Percentiles rank a stretch among this genome's conserved stretches.
Conservation (phyloP, 2,113 vertebrate genomes). For the Aix galericulata region DNA sequence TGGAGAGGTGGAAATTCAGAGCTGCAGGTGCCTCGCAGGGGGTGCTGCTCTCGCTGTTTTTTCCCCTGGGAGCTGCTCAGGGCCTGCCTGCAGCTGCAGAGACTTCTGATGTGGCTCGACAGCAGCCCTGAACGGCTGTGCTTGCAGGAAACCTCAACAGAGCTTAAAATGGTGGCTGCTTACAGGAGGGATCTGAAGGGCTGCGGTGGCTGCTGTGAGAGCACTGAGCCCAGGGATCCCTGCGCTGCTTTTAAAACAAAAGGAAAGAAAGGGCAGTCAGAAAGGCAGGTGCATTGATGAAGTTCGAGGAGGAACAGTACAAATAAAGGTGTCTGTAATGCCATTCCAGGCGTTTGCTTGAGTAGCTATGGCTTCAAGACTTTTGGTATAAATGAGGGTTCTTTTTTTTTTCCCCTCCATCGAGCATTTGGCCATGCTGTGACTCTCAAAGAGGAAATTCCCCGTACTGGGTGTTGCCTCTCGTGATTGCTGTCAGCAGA, state of each 20-base stretch:
- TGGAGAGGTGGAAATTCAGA: accelerated
- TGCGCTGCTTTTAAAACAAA: background rate
- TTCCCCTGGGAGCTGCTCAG: background rate
- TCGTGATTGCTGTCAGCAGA: background rate
- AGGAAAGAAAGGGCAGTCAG: background rate
- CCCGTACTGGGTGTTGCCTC: background rate
- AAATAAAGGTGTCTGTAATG: background rate
- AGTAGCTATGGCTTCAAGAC: background rate
- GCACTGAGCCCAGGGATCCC: too few relatives aligned
- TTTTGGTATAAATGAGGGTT: too few relatives aligned
- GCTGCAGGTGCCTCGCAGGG: accelerated
- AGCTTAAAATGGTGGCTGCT: background rate
- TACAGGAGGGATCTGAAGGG: too few relatives aligned
- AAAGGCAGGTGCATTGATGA: accelerated
- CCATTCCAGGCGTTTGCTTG: background rate
- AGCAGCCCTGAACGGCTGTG: background rate
- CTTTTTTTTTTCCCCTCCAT: too few relatives aligned
- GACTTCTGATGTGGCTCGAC: background rate
- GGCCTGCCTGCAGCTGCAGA: background rate
- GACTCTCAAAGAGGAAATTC: background rate
- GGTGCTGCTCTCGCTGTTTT: background rate
- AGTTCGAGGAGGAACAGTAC: background rate
- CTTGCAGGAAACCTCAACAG: background rate
- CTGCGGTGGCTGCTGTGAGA: too few relatives aligned
- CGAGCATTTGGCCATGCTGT: too few relatives aligned